These are phyloP conservation scores for Drosophila mimetica DNA, from an alignment of 2,888 invertebrate genomes.

Conservation along the genomic window DNA sequence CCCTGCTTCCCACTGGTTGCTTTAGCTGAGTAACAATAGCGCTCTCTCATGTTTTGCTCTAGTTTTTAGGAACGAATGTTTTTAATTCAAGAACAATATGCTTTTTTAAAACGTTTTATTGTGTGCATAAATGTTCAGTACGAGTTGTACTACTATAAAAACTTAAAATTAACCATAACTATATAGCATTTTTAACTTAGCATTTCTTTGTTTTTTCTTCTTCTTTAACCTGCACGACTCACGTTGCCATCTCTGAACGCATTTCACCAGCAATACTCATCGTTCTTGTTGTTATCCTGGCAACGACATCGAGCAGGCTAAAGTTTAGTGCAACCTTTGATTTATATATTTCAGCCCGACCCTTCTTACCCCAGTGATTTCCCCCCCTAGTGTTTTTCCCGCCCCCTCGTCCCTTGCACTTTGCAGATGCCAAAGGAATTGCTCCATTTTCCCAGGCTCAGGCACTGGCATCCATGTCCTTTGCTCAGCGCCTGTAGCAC, in stretches of 20 bases:
- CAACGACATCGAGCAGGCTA: constrained; percentile 79
- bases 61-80: no score
- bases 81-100: no score
- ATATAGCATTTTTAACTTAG: neutral
- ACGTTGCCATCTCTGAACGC: constrained; percentile 26
- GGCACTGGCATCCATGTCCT: constrained; percentile 27
- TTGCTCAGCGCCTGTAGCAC: constrained; percentile 43
- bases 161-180: no score
- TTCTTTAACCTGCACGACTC: neutral
- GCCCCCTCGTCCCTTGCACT: constrained; percentile 1
- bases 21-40: no score
- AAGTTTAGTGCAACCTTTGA: constrained; percentile 82
- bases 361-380: neutral
- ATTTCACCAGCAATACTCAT: constrained; percentile 37
- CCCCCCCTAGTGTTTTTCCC: constrained; percentile 1
- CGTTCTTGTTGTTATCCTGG: constrained; percentile 76
- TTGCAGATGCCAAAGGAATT: constrained; percentile 64
- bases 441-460: constrained; percentile 75
- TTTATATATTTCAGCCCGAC: constrained; percentile 78
- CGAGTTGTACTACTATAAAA: no score
- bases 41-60: no score
- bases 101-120: no score
- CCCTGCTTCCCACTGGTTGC: no score
- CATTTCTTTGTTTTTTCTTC: neutral
- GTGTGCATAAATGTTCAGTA: neutral